A percentile compares a stretch with the other conserved stretches of the same genome.
These are phyloP conservation scores for Oplegnathus fasciatus DNA, from an alignment of 2,113 vertebrate genomes.

Conservation along the genomic window DNA sequence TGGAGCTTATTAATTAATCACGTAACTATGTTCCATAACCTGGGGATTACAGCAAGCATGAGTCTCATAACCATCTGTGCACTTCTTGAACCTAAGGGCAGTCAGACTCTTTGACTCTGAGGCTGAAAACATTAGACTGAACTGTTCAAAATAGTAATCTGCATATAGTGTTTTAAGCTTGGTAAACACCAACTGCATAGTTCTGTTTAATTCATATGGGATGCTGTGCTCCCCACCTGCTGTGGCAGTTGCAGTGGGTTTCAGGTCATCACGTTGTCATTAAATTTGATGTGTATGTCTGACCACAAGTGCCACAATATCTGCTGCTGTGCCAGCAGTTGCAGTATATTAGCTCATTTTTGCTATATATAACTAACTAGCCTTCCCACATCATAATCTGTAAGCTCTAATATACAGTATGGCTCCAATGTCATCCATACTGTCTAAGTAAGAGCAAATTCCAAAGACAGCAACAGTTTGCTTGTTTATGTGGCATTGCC, in stretches of 20 bases:
- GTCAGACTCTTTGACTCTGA: conserved; percentile 30
- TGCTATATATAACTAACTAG: neutral
- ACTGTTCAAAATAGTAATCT: neutral
- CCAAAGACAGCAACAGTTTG: neutral
- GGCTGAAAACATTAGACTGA: conserved; percentile 28
- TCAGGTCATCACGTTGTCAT: neutral
- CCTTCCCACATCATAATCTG: neutral
- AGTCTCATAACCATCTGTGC: conserved; percentile 66
- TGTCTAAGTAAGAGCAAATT: neutral
- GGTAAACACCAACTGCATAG: neutral
- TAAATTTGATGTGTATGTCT: neutral
- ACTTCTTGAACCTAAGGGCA: conserved; percentile 48
- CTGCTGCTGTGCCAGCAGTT: neutral
- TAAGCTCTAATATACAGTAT: neutral
- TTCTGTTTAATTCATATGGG: neutral
- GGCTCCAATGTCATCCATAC: neutral
- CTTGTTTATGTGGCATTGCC: neutral
- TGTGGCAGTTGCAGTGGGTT: neutral
- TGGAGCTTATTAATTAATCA: conserved; percentile 81
- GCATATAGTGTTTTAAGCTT: neutral
- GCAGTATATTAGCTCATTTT: neutral
- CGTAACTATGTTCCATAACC: conserved; percentile 74
- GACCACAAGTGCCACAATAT: neutral
- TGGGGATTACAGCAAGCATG: conserved; percentile 70
- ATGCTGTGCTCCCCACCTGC: neutral